Evolutionary conservation across 2,888 invertebrate genomes (phyloP), one percentile per base, ranked within the genome.

Genomic region (Teinopalpus imperialis): DNA sequence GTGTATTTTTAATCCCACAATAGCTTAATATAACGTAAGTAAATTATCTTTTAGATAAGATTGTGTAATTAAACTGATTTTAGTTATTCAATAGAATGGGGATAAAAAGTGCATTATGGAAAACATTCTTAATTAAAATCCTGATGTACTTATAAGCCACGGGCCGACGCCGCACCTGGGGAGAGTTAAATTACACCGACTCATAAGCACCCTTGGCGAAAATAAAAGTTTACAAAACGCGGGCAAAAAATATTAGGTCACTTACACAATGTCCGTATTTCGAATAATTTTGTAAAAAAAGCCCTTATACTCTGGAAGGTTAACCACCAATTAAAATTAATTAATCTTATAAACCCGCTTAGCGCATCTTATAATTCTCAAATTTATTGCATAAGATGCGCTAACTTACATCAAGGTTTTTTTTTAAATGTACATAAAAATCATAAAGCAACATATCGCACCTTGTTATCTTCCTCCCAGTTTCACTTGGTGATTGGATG

Each of bases 41-140:
- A n/a, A n/a, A n/a, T n/a, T 16, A 16, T 16, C 2, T 16, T 16
- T 16, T 4, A 16, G 4, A 4, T 2, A 2, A 16, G 16, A 16
- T 16, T 16, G 16, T 16, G 16, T 14, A 27, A 18, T 7, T 12
- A 59, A 59, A 52, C 34, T 44, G 45, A 56, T 53, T 51, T 50
- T 43, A 51, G 54, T 44, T 44, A 32, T 31, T 18, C 24, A 39
- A 31, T 32, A 32, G 13, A 16, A 49, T 27, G 46, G 43, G 41
- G 47, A 43, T 49, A 57, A 52, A 58, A 54, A 56, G 48, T 56
- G 57, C 54, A 57, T 74, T 74, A 74, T 70, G 74, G 74, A 64
- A 69, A 65, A 66, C 66, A 61, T 73, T 72, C 71, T 78, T 86
- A 86, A 86, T 87, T 86, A 85, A 81, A 81, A 77, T 65, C 67